These are phyloP conservation scores for Caenorhabditis imperialis DNA, from an alignment of 2,888 invertebrate genomes.

Conservation along the genomic window DNA sequence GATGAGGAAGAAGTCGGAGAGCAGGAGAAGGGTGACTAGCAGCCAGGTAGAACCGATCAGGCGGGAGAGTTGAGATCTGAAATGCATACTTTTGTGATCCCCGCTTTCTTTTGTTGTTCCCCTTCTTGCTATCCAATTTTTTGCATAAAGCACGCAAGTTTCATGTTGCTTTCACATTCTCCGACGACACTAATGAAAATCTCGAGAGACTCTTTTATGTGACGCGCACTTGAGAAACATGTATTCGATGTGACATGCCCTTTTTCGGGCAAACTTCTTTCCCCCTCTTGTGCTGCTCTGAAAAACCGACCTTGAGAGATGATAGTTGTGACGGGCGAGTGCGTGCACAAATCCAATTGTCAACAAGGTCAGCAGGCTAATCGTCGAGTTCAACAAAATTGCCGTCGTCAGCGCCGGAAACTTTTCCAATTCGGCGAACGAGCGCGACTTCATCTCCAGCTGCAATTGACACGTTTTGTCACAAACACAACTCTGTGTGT, in stretches of 20 bases:
- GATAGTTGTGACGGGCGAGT: slow-evolving; percentile 63
- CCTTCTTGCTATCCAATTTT: not conserved
- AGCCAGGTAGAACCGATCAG: slow-evolving; percentile 63
- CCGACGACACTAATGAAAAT: slow-evolving; percentile 52
- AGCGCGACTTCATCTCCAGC: slow-evolving; percentile 40
- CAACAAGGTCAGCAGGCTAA: slow-evolving; percentile 63
- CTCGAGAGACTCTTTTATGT: slow-evolving; percentile 56
- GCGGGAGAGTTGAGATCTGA: slow-evolving; percentile 60
- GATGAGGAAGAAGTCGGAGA: slow-evolving; percentile 61
- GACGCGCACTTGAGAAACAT: slow-evolving; percentile 39
- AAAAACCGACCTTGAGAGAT: slow-evolving; percentile 56
- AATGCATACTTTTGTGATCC: too few relatives aligned
- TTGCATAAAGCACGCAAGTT: slow-evolving; percentile 4
- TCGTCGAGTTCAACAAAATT: slow-evolving; percentile 63
- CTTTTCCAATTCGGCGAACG: slow-evolving; percentile 52
- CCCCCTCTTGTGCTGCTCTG: slow-evolving; percentile 13
- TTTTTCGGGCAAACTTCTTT: slow-evolving; percentile 12
- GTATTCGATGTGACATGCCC: slow-evolving; percentile 48
- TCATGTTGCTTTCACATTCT: slow-evolving; percentile 4
- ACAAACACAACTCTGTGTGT: not conserved
- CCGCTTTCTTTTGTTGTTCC: not conserved
- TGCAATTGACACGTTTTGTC: slow-evolving; percentile 31
- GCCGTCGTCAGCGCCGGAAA: slow-evolving; percentile 57
- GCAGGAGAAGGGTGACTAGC: slow-evolving; percentile 53
- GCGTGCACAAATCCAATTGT: slow-evolving; percentile 66